A percentile compares a stretch with the other conserved stretches of the same genome.
Conservation (phyloP, 2,113 vertebrate species). For the Hucho hucho region DNA sequence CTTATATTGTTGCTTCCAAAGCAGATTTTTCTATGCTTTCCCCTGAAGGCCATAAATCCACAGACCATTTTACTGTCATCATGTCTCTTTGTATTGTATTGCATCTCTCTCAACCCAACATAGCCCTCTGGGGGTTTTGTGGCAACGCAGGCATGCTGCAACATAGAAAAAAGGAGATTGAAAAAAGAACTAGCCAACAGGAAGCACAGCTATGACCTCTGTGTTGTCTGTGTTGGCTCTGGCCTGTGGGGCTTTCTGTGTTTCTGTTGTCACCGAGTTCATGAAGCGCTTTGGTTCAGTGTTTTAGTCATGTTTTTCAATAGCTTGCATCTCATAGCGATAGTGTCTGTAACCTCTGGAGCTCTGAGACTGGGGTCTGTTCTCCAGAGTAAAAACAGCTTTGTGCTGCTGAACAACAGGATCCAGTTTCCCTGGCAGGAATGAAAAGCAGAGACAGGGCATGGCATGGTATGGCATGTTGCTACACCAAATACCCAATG, state of each 20-base stretch:
- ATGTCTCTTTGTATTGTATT: background rate
- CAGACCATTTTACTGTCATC: background rate
- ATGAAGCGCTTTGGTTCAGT: no score
- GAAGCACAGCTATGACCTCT: no score
- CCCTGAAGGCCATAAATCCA: background rate
- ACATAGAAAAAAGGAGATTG: background rate
- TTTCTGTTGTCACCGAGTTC: background rate
- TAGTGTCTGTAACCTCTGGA: background rate
- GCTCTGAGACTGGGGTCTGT: background rate
- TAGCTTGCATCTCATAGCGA: background rate
- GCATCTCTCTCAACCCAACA: background rate
- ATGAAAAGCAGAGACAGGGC: background rate
- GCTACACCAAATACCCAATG: background rate
- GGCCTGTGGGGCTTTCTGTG: background rate
- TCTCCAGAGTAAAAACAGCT: no score
- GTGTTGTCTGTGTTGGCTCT: background rate
- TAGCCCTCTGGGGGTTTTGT: background rate
- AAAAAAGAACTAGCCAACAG: no score
- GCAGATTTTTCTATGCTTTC: background rate
- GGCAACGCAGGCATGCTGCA: background rate
- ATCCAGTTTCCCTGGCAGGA: background rate
- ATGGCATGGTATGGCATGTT: background rate
- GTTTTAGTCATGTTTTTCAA: no score
- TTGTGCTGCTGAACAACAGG: background rate
- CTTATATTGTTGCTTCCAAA: no score